Conservation (phyloP, 2,888 invertebrate genomes). For the Leucophora obtusa region DNA sequence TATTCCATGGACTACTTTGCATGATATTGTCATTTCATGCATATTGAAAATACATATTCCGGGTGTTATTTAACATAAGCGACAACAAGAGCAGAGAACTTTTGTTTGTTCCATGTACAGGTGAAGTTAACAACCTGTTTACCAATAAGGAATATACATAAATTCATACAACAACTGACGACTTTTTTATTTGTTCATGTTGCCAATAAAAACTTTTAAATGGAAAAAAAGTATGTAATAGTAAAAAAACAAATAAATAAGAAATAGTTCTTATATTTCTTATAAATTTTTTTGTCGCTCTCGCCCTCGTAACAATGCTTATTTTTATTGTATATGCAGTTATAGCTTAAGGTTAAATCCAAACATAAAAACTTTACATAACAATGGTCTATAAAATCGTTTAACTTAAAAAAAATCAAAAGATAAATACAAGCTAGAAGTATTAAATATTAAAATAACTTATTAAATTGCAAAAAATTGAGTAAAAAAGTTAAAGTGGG, state of each 20-base stretch:
- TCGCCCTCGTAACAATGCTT: conserved; percentile 3
- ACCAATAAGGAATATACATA: conserved; percentile 32
- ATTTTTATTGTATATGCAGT: conserved; percentile 47
- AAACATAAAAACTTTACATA: conserved; percentile 28
- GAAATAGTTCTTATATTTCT: background rate
- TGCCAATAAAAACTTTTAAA: conserved; percentile 28
- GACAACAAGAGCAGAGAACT: background rate
- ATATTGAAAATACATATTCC: background rate
- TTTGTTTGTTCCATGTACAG: background rate
- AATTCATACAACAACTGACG: conserved; percentile 19
- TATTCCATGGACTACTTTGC: too few species aligned
- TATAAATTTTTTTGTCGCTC: background rate
- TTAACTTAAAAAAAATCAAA: conserved; percentile 29
- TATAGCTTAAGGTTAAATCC: conserved; percentile 56
- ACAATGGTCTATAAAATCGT: conserved; percentile 53
- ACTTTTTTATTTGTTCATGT: conserved; percentile 20
- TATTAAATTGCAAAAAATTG: background rate
- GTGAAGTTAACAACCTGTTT: conserved; percentile 33
- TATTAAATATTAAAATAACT: background rate
- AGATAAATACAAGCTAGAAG: background rate
- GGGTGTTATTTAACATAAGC: conserved; percentile 1
- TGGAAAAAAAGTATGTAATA: conserved; percentile 3
- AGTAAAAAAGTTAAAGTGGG: too few species aligned
- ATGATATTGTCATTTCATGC: too few species aligned
- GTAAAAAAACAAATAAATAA: background rate